Evolutionary conservation across 2,888 invertebrate species (phyloP).

Genomic region (Molorchus minor): DNA sequence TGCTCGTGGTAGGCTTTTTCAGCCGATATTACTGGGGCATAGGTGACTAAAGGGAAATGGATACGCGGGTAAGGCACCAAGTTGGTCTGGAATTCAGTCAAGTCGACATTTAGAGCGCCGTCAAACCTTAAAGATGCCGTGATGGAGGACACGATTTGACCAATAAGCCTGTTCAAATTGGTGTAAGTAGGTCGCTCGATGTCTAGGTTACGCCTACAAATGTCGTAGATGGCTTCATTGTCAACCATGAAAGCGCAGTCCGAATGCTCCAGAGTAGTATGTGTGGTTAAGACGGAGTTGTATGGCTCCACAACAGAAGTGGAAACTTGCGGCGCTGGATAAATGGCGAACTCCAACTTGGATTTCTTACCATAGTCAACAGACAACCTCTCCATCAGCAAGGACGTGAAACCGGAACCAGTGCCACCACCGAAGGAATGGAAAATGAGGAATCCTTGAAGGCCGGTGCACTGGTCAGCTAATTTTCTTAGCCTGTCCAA

Average conservation of each 20-base stretch:
- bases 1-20: too few species aligned
- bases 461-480: constrained; percentile 91
- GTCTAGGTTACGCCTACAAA: constrained; percentile 93
- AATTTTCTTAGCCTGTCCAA: constrained; percentile 68
- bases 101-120: constrained; percentile 92
- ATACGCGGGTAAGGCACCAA: constrained; percentile 96
- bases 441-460: constrained; percentile 94
- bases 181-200: constrained; percentile 97
- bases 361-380: constrained; percentile 97
- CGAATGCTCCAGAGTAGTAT: too few species aligned
- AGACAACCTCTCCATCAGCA: constrained; percentile 94
- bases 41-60: too few species aligned
- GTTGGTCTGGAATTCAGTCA: constrained; percentile 95
- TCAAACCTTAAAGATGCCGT: constrained; percentile 93
- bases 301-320: constrained; percentile 96
- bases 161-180: constrained; percentile 94
- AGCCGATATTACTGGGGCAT: constrained; percentile 92
- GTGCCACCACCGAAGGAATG: constrained; percentile 95
- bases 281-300: constrained; percentile 94
- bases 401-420: constrained; percentile 95
- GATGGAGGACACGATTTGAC: constrained; percentile 93
- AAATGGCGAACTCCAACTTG: too few species aligned
- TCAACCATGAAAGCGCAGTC: too few species aligned
- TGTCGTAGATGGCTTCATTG: too few species aligned
- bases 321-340: constrained; percentile 91